These are phyloP conservation scores for Archivesica marissinica DNA, from an alignment of 1,140 invertebrate species.

Conservation along the genomic window DNA sequence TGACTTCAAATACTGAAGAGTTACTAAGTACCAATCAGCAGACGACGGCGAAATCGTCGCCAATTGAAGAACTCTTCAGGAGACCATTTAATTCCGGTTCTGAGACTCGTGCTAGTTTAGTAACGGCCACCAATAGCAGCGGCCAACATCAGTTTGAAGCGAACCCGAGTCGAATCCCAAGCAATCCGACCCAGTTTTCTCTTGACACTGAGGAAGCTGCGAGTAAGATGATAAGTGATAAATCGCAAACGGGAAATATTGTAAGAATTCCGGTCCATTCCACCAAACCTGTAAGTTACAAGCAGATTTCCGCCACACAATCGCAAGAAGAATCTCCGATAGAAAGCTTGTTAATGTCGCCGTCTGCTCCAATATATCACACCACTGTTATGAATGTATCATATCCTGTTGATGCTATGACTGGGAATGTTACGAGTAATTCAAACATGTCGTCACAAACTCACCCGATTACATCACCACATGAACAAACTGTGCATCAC, in stretches of 20 bases:
- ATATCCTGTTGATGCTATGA: not conserved
- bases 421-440: not conserved
- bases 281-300: not conserved
- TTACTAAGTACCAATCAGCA: not conserved
- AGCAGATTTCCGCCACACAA: not conserved
- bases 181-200: too few relatives aligned
- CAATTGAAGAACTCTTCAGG: conserved; percentile 22
- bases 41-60: not conserved
- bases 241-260: too few relatives aligned
- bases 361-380: not conserved
- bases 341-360: conserved; percentile 19
- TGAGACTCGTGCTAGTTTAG: too few relatives aligned
- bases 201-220: too few relatives aligned
- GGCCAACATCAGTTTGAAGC: too few relatives aligned
- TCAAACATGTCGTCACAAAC: not conserved
- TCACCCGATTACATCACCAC: not conserved
- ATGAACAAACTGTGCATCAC: not conserved
- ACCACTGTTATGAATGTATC: not conserved
- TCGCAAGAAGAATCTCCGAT: conserved; percentile 12
- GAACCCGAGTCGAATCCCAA: too few relatives aligned
- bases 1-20: not conserved
- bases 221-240: too few relatives aligned
- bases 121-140: too few relatives aligned
- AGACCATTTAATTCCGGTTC: not conserved
- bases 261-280: too few relatives aligned